Percentiles rank a stretch among this genome's conserved stretches.
phyloP scores from a whole-genome alignment of 2,888 invertebrate species.

The Chironomus tentans region DNA sequence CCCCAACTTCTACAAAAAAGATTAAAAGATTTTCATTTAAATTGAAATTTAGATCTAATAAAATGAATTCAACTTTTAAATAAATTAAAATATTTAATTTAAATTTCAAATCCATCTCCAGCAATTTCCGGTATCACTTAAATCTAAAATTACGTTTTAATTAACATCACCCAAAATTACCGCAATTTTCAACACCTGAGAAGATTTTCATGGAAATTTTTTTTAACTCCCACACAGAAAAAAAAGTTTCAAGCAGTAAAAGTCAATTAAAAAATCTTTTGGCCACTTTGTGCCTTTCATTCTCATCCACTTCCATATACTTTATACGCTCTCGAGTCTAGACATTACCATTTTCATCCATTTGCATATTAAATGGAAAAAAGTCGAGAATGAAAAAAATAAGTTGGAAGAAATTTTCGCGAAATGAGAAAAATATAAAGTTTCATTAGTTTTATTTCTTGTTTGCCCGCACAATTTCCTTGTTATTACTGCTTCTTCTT shows the following conservation, averaged over 20 bases:
- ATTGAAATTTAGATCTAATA: too few species aligned
- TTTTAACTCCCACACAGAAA: too few species aligned
- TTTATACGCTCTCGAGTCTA: neutral
- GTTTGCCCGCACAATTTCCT: neutral
- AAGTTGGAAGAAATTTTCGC: neutral
- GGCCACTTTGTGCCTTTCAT: neutral
- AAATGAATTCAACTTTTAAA: neutral
- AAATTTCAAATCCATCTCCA: neutral
- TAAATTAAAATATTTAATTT: neutral
- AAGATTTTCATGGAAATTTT: neutral
- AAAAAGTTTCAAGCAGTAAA: neutral
- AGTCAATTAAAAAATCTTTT: constrained; percentile 3
- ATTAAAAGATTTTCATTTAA: too few species aligned
- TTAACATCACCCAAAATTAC: neutral
- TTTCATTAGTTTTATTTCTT: constrained; percentile 13
- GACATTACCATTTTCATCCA: neutral
- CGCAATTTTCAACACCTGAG: neutral
- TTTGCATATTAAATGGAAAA: neutral
- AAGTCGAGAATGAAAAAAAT: neutral
- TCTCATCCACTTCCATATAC: neutral
- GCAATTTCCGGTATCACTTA: neutral
- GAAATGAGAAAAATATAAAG: constrained; percentile 11
- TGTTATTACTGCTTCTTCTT: neutral
- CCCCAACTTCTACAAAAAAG: too few species aligned
- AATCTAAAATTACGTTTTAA: neutral